Percentiles rank a stretch among this genome's conserved stretches.
phyloP scores from a whole-genome alignment of 64 coral and sea anemone genomes.

The Porites australiensis region DNA sequence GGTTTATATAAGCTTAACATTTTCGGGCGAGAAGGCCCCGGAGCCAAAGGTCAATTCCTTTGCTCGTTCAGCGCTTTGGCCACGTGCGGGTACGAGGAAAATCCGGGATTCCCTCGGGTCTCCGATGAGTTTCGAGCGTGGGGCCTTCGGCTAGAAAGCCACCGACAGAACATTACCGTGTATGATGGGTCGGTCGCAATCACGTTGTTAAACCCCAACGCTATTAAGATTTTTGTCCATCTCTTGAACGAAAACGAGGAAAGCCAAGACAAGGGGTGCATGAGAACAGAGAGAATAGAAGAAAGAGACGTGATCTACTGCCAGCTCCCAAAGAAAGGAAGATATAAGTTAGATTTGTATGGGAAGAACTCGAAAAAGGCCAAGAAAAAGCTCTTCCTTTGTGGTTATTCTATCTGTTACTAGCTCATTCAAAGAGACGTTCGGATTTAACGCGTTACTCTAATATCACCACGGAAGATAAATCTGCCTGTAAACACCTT shows the following conservation, averaged over 20 bases:
- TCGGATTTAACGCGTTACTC: too few relatives aligned
- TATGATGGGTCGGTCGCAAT: slow-evolving; percentile 63
- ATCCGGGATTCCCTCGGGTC: slow-evolving; percentile 61
- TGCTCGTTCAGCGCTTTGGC: slow-evolving; percentile 38
- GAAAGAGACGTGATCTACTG: slow-evolving; percentile 48
- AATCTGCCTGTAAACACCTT: too few relatives aligned
- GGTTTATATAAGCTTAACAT: slow-evolving; percentile 64
- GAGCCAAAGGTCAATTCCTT: slow-evolving; percentile 25
- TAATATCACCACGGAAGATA: too few relatives aligned
- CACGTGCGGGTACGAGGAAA: slow-evolving; percentile 50
- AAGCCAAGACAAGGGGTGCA: background rate
- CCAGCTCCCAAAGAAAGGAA: slow-evolving; percentile 30
- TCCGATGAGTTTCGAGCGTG: slow-evolving; percentile 62
- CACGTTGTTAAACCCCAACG: slow-evolving; percentile 59
- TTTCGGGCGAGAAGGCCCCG: slow-evolving; percentile 48
- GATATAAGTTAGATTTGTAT: slow-evolving; percentile 65
- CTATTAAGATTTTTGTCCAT: slow-evolving; percentile 15
- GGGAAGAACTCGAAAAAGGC: slow-evolving; percentile 42
- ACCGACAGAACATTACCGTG: slow-evolving; percentile 69
- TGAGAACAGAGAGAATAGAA: slow-evolving; percentile 14
- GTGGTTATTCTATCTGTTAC: slow-evolving; percentile 73
- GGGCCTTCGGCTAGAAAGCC: slow-evolving; percentile 62
- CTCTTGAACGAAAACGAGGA: slow-evolving; percentile 27
- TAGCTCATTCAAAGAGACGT: background rate
- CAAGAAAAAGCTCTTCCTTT: slow-evolving; percentile 44